These are phyloP conservation scores for Haemorhous mexicanus DNA, from an alignment of 2,113 vertebrate species.

Conservation along the genomic window DNA sequence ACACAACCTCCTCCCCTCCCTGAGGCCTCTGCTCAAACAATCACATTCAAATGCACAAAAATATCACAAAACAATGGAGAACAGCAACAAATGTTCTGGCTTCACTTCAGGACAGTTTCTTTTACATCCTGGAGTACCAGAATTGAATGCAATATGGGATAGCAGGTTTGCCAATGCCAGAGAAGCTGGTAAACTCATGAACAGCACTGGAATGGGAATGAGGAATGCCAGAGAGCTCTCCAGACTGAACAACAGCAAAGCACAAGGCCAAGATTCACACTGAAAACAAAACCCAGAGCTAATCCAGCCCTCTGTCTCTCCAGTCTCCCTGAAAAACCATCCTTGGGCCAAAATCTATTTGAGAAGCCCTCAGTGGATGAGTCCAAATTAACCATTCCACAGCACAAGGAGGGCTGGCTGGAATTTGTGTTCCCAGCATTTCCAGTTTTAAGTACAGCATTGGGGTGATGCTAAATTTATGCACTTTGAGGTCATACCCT, in stretches of 20 bases:
- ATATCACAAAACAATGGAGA: not conserved
- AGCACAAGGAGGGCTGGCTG: not conserved
- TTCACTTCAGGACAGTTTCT: not conserved
- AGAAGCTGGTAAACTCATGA: not conserved
- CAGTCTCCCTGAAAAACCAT: not conserved
- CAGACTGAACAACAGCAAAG: not conserved
- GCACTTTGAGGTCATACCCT: not conserved
- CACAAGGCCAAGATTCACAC: not conserved
- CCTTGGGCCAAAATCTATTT: not conserved
- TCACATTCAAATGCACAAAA: not conserved
- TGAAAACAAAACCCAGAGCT: not conserved
- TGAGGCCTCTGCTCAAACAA: not conserved
- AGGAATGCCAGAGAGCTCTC: not conserved
- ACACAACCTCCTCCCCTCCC: not conserved
- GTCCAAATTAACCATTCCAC: not conserved
- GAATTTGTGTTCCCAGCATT: not conserved
- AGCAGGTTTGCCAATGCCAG: not conserved
- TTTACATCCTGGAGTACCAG: not conserved
- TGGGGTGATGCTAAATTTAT: not conserved
- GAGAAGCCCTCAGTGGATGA: accelerated
- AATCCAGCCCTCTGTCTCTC: not conserved
- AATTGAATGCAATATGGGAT: not conserved
- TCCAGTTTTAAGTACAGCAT: not conserved
- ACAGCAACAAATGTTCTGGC: not conserved
- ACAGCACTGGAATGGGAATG: not conserved